A percentile compares a stretch with the other conserved stretches of the same genome.
These are phyloP conservation scores for Cotesia chilonis DNA, from an alignment of 1,140 invertebrate genomes.

Conservation along the genomic window DNA sequence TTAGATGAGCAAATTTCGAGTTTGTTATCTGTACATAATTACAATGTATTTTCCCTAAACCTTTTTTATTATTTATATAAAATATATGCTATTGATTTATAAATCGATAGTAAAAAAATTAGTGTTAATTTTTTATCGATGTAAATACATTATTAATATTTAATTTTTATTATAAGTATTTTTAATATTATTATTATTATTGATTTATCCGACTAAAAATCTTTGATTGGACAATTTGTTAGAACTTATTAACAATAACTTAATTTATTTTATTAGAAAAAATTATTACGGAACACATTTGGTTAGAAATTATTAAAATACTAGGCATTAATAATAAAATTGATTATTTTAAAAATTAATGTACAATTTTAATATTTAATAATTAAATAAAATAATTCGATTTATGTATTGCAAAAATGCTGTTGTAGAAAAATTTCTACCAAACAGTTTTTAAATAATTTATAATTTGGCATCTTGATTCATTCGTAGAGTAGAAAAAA, in stretches of 20 bases:
- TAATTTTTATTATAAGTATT: too few species aligned
- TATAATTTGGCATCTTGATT: conserved; percentile 26
- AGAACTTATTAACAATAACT: conserved; percentile 41
- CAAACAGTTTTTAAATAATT: conserved; percentile 7
- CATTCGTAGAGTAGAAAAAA: background rate
- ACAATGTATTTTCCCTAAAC: conserved; percentile 52
- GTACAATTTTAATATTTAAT: background rate
- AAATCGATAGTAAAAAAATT: background rate
- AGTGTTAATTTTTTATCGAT: conserved; percentile 20
- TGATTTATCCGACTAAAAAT: conserved; percentile 39
- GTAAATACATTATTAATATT: conserved; percentile 14
- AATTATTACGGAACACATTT: conserved; percentile 52
- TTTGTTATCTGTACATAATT: conserved; percentile 54
- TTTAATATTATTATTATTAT: conserved; percentile 12
- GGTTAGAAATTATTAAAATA: conserved; percentile 48
- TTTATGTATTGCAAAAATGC: background rate
- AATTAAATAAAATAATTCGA: background rate
- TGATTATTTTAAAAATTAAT: background rate
- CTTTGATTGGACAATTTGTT: conserved; percentile 50
- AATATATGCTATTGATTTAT: conserved; percentile 7
- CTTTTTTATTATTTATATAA: conserved; percentile 34
- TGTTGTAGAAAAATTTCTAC: background rate
- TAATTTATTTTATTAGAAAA: conserved; percentile 39
- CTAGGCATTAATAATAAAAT: conserved; percentile 37
- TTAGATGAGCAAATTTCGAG: conserved; percentile 53